These are phyloP conservation scores for Lepus timidus DNA, from an alignment of 2,113 vertebrate genomes.

Conservation along the genomic window DNA sequence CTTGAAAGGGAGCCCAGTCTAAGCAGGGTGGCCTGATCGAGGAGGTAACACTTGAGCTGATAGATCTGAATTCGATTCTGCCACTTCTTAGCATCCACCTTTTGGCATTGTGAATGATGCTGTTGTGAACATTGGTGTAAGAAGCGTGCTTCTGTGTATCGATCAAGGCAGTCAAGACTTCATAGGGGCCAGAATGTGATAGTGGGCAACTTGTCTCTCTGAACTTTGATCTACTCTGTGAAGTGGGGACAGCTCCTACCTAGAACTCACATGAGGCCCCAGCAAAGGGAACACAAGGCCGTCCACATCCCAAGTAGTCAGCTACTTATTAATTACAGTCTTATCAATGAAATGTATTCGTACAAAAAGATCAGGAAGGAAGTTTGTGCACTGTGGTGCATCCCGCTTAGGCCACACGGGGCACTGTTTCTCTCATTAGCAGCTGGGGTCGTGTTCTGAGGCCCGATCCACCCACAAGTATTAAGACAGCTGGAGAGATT, in stretches of 20 bases:
- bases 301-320: neutral
- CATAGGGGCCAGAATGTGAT: neutral
- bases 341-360: neutral
- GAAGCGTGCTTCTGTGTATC: too few relatives aligned
- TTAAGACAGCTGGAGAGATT: neutral
- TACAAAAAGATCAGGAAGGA: neutral
- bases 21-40: neutral
- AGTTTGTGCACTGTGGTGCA: neutral
- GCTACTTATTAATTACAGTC: neutral
- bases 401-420: neutral
- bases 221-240: neutral
- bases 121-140: too few relatives aligned
- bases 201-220: neutral
- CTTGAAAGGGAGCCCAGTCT: neutral
- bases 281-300: neutral
- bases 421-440: neutral
- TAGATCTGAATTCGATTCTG: neutral
- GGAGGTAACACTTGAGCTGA: neutral
- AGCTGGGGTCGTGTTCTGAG: neutral
- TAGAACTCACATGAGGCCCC: neutral
- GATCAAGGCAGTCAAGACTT: too few relatives aligned
- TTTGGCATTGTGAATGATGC: too few relatives aligned
- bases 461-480: neutral
- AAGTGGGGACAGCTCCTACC: neutral
- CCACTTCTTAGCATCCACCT: neutral